A percentile compares a stretch with the other conserved stretches of the same genome.
Evolutionary conservation across 2,113 vertebrate species (phyloP).

Genomic region (Shinisaurus crocodilurus): DNA sequence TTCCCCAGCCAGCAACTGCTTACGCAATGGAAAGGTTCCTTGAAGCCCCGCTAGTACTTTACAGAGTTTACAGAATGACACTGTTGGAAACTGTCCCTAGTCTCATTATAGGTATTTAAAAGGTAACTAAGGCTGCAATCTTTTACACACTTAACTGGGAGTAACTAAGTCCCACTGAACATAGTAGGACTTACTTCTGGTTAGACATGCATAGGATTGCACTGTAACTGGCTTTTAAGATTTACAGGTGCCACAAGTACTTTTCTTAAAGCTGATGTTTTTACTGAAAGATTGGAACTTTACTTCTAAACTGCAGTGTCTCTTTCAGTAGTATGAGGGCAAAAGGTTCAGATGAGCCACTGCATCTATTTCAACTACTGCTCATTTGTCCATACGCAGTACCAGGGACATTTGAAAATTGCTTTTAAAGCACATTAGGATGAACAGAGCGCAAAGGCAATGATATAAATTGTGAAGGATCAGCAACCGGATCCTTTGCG

Average conservation of each 20-base stretch:
- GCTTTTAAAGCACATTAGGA: conserved; percentile 26
- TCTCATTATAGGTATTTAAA: background rate
- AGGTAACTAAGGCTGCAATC: background rate
- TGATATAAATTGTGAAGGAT: no score
- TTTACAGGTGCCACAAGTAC: background rate
- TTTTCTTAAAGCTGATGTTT: background rate
- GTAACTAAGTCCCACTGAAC: no score
- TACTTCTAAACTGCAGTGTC: background rate
- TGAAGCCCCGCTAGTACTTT: no score
- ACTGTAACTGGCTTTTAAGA: background rate
- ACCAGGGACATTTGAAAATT: background rate
- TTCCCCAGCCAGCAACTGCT: no score
- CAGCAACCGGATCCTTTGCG: no score
- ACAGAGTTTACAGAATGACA: no score
- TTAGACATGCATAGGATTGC: no score
- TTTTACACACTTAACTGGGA: no score
- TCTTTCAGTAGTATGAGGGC: background rate
- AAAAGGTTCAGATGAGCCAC: background rate
- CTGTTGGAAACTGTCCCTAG: no score
- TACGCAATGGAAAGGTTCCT: no score
- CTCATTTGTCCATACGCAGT: conserved; percentile 9
- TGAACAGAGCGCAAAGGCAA: conserved; percentile 18
- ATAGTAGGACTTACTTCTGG: no score
- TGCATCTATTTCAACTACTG: background rate
- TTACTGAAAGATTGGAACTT: background rate